phyloP scores from a whole-genome alignment of 1,140 invertebrate species.

The Trypoxylus dichotomus region DNA sequence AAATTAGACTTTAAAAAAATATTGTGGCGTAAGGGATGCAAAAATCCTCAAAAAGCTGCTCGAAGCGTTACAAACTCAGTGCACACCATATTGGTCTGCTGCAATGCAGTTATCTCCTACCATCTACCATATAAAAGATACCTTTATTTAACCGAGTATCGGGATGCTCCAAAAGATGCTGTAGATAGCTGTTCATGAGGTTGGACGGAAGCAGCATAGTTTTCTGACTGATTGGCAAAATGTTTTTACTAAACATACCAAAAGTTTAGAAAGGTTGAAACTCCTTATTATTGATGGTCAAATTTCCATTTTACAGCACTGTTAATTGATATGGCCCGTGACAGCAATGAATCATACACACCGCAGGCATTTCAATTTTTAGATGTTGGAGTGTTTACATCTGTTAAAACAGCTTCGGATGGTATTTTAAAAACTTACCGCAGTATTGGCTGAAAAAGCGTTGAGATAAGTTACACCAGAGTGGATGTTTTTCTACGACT shows the following conservation, averaged over 20 bases:
- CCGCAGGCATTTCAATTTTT: not conserved
- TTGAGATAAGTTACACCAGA: not conserved
- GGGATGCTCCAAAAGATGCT: not conserved
- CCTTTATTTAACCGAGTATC: no score
- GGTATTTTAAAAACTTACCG: not conserved
- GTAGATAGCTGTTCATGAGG: not conserved
- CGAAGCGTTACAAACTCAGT: not conserved
- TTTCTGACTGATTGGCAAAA: not conserved
- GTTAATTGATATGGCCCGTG: not conserved
- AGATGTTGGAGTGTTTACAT: not conserved
- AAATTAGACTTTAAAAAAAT: not conserved
- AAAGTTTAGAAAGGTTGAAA: not conserved
- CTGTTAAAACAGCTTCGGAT: not conserved
- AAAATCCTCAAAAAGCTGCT: not conserved
- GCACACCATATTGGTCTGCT: no score
- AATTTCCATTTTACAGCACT: not conserved
- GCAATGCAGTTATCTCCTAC: no score
- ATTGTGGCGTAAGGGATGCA: not conserved
- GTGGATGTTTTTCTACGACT: not conserved
- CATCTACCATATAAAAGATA: no score
- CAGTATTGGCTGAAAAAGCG: not conserved
- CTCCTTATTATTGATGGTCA: not conserved
- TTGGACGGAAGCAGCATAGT: not conserved
- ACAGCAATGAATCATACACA: not conserved
- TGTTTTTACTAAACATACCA: not conserved